phyloP scores from a whole-genome alignment of 2,888 invertebrate species.

The Eilema sororculum region DNA sequence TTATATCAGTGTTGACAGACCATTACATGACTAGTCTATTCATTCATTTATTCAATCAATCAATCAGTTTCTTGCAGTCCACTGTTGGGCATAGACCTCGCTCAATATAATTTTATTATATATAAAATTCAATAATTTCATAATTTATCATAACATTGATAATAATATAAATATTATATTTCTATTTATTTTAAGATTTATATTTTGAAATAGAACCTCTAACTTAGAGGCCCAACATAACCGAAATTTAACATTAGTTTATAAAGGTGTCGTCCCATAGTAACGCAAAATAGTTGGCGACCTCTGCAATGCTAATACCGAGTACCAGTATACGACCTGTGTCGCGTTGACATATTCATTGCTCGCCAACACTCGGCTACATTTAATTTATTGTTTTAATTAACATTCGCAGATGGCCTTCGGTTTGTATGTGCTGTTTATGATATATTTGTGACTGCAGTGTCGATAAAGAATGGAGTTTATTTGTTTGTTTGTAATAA shows the following conservation, averaged over 20 bases:
- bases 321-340: slow-evolving; percentile 58
- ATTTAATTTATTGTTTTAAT: slow-evolving; percentile 79
- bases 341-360: slow-evolving; percentile 77
- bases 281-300: slow-evolving; percentile 70
- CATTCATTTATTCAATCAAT: too few species aligned
- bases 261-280: slow-evolving; percentile 63
- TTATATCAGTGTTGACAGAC: too few species aligned
- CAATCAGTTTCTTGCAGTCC: too few species aligned
- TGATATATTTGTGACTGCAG: slow-evolving; percentile 59
- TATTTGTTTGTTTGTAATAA: slow-evolving; percentile 17
- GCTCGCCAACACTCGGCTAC: slow-evolving; percentile 65
- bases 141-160: too few species aligned
- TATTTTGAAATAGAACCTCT: slow-evolving; percentile 19
- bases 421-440: slow-evolving; percentile 68
- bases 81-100: too few species aligned
- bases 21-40: too few species aligned
- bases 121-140: too few species aligned
- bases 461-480: slow-evolving; percentile 54
- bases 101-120: too few species aligned
- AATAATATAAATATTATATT: too few species aligned
- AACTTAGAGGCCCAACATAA: slow-evolving; percentile 62
- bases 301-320: slow-evolving; percentile 71
- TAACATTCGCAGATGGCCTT: slow-evolving; percentile 69
- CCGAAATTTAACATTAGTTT: slow-evolving; percentile 75
- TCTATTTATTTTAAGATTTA: not conserved